Percentiles rank a stretch among this genome's conserved stretches.
These are phyloP conservation scores for Apus apus DNA, from an alignment of 2,113 vertebrate genomes.

Conservation along the genomic window DNA sequence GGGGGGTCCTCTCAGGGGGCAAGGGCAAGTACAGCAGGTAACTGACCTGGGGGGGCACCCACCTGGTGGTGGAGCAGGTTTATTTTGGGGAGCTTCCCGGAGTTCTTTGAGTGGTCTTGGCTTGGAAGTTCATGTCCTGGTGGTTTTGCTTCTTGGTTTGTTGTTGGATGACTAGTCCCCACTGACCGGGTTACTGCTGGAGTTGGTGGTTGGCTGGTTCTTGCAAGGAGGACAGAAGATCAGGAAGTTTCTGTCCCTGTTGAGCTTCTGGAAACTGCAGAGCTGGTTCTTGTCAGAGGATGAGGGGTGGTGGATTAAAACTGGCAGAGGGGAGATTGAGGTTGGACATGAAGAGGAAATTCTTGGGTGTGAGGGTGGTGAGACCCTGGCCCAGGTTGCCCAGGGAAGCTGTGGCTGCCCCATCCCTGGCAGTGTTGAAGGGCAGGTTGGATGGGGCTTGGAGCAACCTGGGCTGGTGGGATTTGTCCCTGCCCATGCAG, in stretches of 20 bases:
- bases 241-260: not conserved
- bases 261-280: not conserved
- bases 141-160: not conserved
- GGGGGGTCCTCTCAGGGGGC: constrained; percentile 79
- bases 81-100: not conserved
- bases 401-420: too few species aligned
- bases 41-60: not conserved
- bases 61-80: not conserved
- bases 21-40: constrained; percentile 95
- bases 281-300: not conserved
- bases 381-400: too few species aligned
- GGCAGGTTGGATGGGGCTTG: too few species aligned
- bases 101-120: not conserved
- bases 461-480: too few species aligned
- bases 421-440: too few species aligned
- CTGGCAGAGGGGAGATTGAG: too few species aligned
- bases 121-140: not conserved
- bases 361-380: too few species aligned
- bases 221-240: not conserved
- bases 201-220: not conserved
- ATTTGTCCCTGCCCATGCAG: too few species aligned
- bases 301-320: too few species aligned
- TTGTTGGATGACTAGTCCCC: not conserved
- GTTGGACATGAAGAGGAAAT: too few species aligned
- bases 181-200: not conserved